Base-by-base conservation (phyloP, 2,113 vertebrate genomes). In the Lucifuga dentata region DNA sequence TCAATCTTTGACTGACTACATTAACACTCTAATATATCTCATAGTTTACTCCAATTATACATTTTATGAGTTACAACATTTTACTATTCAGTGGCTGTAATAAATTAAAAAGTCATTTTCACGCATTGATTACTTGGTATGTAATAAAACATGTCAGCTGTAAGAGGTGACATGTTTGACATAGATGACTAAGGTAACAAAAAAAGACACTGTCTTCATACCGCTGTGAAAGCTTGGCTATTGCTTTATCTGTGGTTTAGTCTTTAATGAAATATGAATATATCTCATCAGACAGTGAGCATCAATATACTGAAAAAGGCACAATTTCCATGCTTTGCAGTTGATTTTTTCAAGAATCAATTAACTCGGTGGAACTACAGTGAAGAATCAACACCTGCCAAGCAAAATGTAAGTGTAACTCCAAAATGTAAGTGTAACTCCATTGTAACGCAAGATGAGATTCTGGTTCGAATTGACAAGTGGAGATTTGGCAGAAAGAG, bases 11-110 rank as follows among this genome's bases (percentile, higher is more conserved):
- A 60, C 40, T 58, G 51, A 58, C 19, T 51, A 29, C 2, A 13
- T 68, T 40, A 67, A 43, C 65, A 48, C 39, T 10, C 26, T 3
- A 7, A 1, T 57, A 9, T 33, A 26, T 57, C 41, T 77, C 59
- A 63, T 58, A 38, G 11, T 44, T 33, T 23, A 33, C 20, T 51
- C 19, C 45, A 55, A 38, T 36, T 40, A 55, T 24, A 16, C 23
- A 56, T 75, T 69, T 74, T 33, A 66, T 64, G 43, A 49, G 13
- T 51, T 29, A 23, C 46, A 49, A 58, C 55, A 75, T 69, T 58
- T 61, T 24, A 40, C 19, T 13, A 8, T 19, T 20, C 32, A 23
- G 24, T 20, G 2, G n/a, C 41, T 58, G 32, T 0, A 53, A 15
- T 35, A 11, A 19, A n/a, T 38, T 19, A 48, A 29, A 29, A 21